Percentiles rank a stretch among this genome's conserved stretches.
Evolutionary conservation across 2,797 vertebrate species (phyloP).

Genomic region (Xyrichtys novacula): DNA sequence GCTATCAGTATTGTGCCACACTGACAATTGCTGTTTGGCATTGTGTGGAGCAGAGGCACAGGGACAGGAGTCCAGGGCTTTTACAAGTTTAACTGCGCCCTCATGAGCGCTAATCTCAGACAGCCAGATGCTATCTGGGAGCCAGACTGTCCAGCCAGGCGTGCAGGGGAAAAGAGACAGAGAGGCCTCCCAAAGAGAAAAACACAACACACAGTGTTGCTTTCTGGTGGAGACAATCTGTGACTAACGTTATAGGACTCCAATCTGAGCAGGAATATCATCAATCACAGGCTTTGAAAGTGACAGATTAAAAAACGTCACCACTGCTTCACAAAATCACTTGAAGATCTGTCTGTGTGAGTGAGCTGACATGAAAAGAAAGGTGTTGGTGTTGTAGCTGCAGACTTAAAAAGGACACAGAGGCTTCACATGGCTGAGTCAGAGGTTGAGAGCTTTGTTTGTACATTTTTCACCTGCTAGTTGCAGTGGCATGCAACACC

Average conservation of each 20-base stretch:
- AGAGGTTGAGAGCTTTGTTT: constrained; percentile 49
- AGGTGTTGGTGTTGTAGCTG: constrained; percentile 43
- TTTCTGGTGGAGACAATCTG: constrained; percentile 33
- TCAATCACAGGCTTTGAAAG: constrained; percentile 27
- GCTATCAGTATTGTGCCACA: constrained; percentile 70
- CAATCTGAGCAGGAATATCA: constrained; percentile 20
- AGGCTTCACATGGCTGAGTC: constrained; percentile 64
- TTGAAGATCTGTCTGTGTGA: constrained; percentile 41
- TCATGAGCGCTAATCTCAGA: constrained; percentile 76
- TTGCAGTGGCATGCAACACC: constrained; percentile 29
- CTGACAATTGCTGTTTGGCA: constrained; percentile 56
- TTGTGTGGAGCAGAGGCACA: constrained; percentile 57
- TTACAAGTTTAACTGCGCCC: constrained; percentile 77
- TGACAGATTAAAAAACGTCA: constrained; percentile 29
- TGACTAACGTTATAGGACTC: constrained; percentile 46
- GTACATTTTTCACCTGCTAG: constrained; percentile 4
- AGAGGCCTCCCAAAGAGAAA: constrained; percentile 58
- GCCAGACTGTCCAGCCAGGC: constrained; percentile 70
- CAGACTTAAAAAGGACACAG: constrained; percentile 35
- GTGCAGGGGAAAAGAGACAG: constrained; percentile 67
- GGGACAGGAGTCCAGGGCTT: constrained; percentile 52
- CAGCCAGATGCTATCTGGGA: constrained; percentile 81
- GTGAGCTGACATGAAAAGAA: constrained; percentile 49
- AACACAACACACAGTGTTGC: constrained; percentile 36
- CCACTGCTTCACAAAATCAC: constrained; percentile 12